A percentile compares a stretch with the other conserved stretches of the same genome.
Evolutionary conservation across 2,888 invertebrate species (phyloP).

Genomic region (Mesochorus sp.): DNA sequence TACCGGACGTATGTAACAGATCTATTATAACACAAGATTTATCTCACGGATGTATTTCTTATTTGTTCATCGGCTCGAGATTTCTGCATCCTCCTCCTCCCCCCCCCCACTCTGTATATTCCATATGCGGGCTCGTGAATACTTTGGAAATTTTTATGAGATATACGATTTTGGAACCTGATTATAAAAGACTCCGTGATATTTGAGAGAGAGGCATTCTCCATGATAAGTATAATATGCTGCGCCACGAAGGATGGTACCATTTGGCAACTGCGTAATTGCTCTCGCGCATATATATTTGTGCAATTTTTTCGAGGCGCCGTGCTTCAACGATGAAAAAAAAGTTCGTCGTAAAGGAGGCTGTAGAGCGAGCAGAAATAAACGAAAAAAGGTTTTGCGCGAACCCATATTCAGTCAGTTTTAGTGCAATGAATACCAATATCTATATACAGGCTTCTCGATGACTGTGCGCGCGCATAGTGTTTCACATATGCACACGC

Average conservation of each 20-base stretch:
- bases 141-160: background rate
- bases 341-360: background rate
- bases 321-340: constrained; percentile 6
- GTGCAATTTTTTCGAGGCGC: constrained; percentile 17
- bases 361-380: background rate
- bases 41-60: constrained; percentile 31
- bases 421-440: background rate
- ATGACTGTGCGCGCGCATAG: background rate
- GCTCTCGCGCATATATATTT: constrained; percentile 7
- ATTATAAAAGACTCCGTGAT: constrained; percentile 18
- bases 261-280: constrained; percentile 39
- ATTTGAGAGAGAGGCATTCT: constrained; percentile 4
- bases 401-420: constrained; percentile 10
- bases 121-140: background rate
- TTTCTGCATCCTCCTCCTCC: too few species aligned
- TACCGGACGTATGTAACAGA: constrained; percentile 3
- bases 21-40: constrained; percentile 14
- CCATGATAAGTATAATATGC: constrained; percentile 40
- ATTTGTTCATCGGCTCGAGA: constrained; percentile 37
- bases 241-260: background rate
- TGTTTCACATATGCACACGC: background rate
- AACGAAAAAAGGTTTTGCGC: background rate
- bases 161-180: background rate
- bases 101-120: too few species aligned
- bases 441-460: background rate